phyloP scores from a whole-genome alignment of 2,797 vertebrate species.

The Platalea minor region DNA sequence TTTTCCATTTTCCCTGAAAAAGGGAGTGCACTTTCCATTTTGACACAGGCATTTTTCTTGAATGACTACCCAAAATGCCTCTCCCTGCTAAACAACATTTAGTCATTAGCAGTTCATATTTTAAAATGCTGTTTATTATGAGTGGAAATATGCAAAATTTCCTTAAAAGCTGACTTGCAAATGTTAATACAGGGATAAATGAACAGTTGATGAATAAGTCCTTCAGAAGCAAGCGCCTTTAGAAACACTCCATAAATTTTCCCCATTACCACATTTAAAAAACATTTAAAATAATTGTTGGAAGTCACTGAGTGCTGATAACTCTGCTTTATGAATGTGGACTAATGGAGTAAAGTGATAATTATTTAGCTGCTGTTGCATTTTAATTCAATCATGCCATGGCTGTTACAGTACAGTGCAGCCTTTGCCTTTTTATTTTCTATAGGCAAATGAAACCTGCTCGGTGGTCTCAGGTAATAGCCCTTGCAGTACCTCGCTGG shows the following conservation, averaged over 20 bases:
- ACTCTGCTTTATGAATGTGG: constrained; percentile 51
- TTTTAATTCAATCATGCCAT: constrained; percentile 29
- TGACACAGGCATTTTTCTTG: background rate
- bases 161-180: constrained; percentile 54
- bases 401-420: background rate
- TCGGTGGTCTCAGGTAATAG: background rate
- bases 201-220: constrained; percentile 66
- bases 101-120: constrained; percentile 23
- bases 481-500: background rate
- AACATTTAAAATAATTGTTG: constrained; percentile 64
- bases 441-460: background rate
- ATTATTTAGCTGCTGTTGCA: constrained; percentile 54
- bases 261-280: constrained; percentile 63
- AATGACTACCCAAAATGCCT: constrained; percentile 1
- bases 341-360: constrained; percentile 44
- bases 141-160: constrained; percentile 18
- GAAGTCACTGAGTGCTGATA: constrained; percentile 57
- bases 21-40: background rate
- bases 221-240: constrained; percentile 53
- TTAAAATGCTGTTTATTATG: constrained; percentile 48
- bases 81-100: background rate
- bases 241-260: constrained; percentile 63
- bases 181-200: constrained; percentile 60
- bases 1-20: background rate
- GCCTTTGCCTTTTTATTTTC: background rate